phyloP scores from a whole-genome alignment of 2,888 invertebrate genomes.

The Galerucella calmariensis region DNA sequence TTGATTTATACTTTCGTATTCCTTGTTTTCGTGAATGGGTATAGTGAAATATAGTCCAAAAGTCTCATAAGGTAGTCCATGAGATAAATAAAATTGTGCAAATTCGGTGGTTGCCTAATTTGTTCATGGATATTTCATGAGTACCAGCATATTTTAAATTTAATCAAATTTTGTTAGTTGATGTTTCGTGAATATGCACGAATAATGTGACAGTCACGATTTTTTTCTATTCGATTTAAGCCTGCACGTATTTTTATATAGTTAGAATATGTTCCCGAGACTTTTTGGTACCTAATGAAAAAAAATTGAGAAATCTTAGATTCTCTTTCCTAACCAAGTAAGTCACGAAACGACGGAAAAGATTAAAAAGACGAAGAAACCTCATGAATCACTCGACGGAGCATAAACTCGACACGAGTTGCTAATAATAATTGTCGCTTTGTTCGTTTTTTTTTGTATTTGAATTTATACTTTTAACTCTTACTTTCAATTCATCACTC shows the following conservation, averaged over 20 bases:
- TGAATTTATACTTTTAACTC: constrained; percentile 14
- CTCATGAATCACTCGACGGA: constrained; percentile 28
- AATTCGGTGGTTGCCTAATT: not conserved
- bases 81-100: not conserved
- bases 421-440: constrained; percentile 29
- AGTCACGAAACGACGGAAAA: constrained; percentile 32
- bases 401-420: constrained; percentile 28
- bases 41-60: no score
- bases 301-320: constrained; percentile 4
- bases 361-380: constrained; percentile 14
- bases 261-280: not conserved
- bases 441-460: constrained; percentile 26
- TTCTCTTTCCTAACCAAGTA: constrained; percentile 20
- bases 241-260: not conserved
- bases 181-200: not conserved
- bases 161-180: not conserved
- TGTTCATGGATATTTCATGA: not conserved
- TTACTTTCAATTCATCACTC: not conserved
- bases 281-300: not conserved
- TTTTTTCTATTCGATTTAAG: not conserved
- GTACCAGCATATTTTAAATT: not conserved
- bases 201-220: constrained; percentile 1
- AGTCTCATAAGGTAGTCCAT: no score
- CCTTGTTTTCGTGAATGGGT: no score
- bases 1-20: no score